Conservation (phyloP, 2,888 invertebrate species). For the Leptinotarsa rubiginosa region DNA sequence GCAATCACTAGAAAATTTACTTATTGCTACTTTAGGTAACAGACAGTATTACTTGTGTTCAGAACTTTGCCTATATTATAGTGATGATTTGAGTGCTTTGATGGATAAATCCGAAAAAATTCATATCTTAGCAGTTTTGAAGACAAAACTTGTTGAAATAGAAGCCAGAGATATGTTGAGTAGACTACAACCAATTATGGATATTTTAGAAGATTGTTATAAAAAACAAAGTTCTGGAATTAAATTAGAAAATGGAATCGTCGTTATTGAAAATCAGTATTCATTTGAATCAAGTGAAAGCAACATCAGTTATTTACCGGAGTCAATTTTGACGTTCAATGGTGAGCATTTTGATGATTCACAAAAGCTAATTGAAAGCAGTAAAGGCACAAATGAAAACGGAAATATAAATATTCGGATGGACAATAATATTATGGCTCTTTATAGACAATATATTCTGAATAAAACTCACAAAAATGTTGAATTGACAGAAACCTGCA, state of each 20-base stretch:
- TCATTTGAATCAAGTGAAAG: background rate
- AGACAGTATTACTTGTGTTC: conserved; percentile 74
- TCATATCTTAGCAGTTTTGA: conserved; percentile 69
- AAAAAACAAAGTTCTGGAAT: conserved; percentile 65
- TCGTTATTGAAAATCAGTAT: conserved; percentile 66
- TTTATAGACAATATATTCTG: conserved; percentile 63
- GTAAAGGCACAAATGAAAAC: conserved; percentile 50
- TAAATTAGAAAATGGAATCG: conserved; percentile 71
- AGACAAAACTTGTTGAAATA: conserved; percentile 66
- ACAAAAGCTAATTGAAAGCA: conserved; percentile 1
- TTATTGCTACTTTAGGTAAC: conserved; percentile 72
- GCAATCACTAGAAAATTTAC: conserved; percentile 72
- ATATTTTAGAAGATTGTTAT: conserved; percentile 54
- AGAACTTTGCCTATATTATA: conserved; percentile 71
- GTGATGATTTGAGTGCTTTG: conserved; percentile 68
- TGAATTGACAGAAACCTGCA: conserved; percentile 56
- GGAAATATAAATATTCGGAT: conserved; percentile 39
- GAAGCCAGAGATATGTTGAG: conserved; percentile 57
- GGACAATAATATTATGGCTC: conserved; percentile 42
- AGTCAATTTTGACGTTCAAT: conserved; percentile 37
- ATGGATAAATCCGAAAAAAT: conserved; percentile 68
- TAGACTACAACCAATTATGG: conserved; percentile 47
- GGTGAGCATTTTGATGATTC: conserved; percentile 7
- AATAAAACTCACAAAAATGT: conserved; percentile 61
- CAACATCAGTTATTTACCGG: conserved; percentile 28